Conservation (phyloP, 2,113 vertebrate species). For the Paramisgurnus dabryanus region DNA sequence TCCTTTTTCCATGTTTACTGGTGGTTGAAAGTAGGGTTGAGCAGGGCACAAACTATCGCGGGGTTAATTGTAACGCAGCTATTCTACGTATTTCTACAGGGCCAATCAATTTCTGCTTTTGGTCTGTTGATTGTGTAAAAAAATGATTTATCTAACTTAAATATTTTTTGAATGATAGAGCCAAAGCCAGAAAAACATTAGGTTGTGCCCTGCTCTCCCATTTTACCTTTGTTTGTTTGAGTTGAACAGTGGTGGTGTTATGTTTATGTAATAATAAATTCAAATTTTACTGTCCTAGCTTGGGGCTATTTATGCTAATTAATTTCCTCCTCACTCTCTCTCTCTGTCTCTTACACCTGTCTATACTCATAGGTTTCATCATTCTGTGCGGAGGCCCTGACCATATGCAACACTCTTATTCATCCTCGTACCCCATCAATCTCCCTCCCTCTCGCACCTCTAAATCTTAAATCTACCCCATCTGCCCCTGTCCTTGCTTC, state of each 20-base stretch:
- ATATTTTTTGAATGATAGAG: too few species aligned
- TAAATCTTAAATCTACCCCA: constrained; percentile 68
- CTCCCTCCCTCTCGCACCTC: constrained; percentile 73
- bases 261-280: not conserved
- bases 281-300: not conserved
- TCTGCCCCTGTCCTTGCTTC: constrained; percentile 62
- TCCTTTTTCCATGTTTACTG: not conserved
- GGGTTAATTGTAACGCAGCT: too few species aligned
- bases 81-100: too few species aligned
- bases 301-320: not conserved
- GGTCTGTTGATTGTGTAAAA: too few species aligned
- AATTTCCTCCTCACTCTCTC: not conserved
- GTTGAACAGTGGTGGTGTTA: not conserved
- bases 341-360: not conserved
- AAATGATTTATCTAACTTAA: too few species aligned
- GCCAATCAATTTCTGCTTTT: too few species aligned
- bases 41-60: too few species aligned
- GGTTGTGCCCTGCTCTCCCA: too few species aligned
- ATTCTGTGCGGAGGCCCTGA: constrained; percentile 83
- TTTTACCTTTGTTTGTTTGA: too few species aligned
- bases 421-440: constrained; percentile 82
- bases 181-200: too few species aligned
- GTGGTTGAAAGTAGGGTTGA: too few species aligned
- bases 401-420: constrained; percentile 81
- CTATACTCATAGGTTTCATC: constrained; percentile 78